phyloP scores from a whole-genome alignment of 1,140 invertebrate species.

The Drosophila pachea region DNA sequence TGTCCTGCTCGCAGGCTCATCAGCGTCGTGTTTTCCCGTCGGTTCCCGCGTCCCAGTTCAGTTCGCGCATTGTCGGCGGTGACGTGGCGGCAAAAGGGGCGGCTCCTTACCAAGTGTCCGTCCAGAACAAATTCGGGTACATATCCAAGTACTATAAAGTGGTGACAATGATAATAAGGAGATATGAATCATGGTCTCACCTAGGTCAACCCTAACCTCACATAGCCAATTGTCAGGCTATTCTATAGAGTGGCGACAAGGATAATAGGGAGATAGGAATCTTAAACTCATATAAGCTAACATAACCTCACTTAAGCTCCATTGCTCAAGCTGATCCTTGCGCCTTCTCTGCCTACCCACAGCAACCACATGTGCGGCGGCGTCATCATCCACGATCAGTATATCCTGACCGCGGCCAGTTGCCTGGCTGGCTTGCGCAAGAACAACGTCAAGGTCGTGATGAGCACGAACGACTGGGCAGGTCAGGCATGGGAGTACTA shows the following conservation, averaged over 20 bases:
- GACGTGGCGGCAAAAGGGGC: slow-evolving; percentile 62
- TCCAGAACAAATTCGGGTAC: slow-evolving; percentile 58
- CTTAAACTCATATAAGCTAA: background rate
- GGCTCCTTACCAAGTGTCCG: slow-evolving; percentile 78
- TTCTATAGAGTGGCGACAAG: too few species aligned
- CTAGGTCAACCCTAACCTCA: background rate
- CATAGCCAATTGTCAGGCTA: too few species aligned
- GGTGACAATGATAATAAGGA: too few species aligned
- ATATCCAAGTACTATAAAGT: background rate
- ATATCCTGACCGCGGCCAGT: slow-evolving; percentile 79
- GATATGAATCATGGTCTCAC: too few species aligned
- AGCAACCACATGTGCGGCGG: slow-evolving; percentile 79
- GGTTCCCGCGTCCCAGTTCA: background rate
- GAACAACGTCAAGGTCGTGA: slow-evolving; percentile 51
- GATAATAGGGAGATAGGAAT: too few species aligned
- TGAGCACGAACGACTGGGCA: slow-evolving; percentile 68
- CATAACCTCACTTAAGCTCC: background rate
- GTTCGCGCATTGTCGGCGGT: slow-evolving; percentile 78
- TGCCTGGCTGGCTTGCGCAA: slow-evolving; percentile 66
- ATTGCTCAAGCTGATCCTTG: background rate
- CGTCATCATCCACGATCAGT: slow-evolving; percentile 73
- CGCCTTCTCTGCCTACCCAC: background rate
- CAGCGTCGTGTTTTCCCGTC: slow-evolving; percentile 16
- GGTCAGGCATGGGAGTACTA: slow-evolving; percentile 51
- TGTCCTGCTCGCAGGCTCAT: slow-evolving; percentile 28